A percentile compares a stretch with the other conserved stretches of the same genome.
Evolutionary conservation across 1,140 invertebrate species (phyloP).

Genomic region (Samia ricini): DNA sequence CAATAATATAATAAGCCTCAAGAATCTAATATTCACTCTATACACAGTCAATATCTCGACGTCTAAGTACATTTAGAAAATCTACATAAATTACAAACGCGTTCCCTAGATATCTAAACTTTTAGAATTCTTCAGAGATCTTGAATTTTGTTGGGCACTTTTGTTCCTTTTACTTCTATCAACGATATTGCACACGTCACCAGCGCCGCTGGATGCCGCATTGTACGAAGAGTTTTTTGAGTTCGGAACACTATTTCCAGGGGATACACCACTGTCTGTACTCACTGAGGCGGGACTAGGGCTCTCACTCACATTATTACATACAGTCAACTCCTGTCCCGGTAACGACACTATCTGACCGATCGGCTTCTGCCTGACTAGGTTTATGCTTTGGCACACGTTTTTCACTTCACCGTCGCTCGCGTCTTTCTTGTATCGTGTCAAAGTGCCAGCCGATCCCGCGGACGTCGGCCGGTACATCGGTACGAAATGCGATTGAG

Average conservation of each 20-base stretch:
- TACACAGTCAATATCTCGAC: constrained; percentile 54
- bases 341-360: constrained; percentile 71
- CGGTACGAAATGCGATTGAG: constrained; percentile 65
- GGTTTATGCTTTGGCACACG: constrained; percentile 76
- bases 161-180: constrained; percentile 66
- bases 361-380: constrained; percentile 73
- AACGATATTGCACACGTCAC: constrained; percentile 38
- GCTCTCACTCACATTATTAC: constrained; percentile 63
- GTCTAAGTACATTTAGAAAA: constrained; percentile 74
- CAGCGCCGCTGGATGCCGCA: constrained; percentile 37
- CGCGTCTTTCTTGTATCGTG: constrained; percentile 64
- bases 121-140: constrained; percentile 71
- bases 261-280: constrained; percentile 64
- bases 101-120: constrained; percentile 70
- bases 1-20: constrained; percentile 61
- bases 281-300: constrained; percentile 60
- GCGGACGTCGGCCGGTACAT: constrained; percentile 66
- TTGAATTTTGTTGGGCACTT: constrained; percentile 33
- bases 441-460: constrained; percentile 65
- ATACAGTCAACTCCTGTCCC: constrained; percentile 69
- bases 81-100: constrained; percentile 76
- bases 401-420: constrained; percentile 58
- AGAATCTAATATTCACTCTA: constrained; percentile 62
- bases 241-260: constrained; percentile 56
- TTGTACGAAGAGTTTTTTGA: constrained; percentile 55